Evolutionary conservation across 2,113 vertebrate genomes (phyloP).

Genomic region (Odocoileus virginianus): DNA sequence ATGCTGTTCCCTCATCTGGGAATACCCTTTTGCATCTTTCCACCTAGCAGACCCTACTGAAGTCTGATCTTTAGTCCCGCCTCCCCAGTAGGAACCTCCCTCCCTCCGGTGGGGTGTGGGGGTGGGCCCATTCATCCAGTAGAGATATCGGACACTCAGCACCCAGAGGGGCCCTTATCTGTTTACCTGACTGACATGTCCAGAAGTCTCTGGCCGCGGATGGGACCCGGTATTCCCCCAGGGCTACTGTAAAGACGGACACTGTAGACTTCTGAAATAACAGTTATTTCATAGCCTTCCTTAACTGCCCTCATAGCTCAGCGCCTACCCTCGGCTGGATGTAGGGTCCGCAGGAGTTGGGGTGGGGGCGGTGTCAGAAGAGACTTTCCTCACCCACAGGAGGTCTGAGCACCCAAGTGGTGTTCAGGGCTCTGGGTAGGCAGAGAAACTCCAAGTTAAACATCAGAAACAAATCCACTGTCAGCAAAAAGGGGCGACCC

Average conservation of each 20-base stretch:
- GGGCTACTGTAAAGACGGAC: neutral
- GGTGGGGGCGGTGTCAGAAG: neutral
- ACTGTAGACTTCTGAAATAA: neutral
- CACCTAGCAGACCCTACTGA: neutral
- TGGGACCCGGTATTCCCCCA: accelerated
- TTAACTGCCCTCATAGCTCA: neutral
- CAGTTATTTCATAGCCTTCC: neutral
- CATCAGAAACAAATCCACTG: neutral
- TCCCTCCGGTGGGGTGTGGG: neutral
- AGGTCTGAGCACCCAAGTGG: too few species aligned
- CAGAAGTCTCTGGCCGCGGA: neutral
- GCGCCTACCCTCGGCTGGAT: neutral
- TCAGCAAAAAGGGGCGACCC: neutral
- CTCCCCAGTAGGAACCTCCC: neutral
- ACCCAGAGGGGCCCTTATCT: neutral
- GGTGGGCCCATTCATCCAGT: neutral
- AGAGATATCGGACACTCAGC: neutral
- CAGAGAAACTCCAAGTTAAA: neutral
- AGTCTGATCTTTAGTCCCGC: neutral
- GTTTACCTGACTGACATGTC: neutral
- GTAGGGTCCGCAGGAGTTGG: neutral
- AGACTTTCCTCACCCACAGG: neutral
- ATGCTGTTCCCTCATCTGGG: neutral
- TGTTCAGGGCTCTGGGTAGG: neutral
- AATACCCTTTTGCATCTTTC: neutral